Conservation (phyloP, 92 coral and sea anemone species). For the Epizoanthus ramosus region DNA sequence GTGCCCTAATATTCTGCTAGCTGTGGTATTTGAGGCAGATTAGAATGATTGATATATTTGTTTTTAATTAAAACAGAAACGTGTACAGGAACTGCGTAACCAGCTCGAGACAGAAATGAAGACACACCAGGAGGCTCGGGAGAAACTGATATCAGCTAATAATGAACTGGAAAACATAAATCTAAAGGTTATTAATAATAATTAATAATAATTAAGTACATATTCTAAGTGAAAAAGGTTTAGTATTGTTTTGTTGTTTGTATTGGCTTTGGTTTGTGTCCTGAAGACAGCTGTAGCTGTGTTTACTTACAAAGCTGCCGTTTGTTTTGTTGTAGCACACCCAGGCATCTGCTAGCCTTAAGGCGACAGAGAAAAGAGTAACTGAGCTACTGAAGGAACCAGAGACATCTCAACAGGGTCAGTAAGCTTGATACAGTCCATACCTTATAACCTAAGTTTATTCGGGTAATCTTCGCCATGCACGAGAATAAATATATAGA, state of each 20-base stretch:
- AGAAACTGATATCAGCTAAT: constrained; percentile 62
- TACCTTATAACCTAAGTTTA: no score
- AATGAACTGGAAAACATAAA: constrained; percentile 69
- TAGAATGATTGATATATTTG: no score
- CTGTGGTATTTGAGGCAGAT: background rate
- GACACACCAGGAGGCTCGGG: constrained; percentile 73
- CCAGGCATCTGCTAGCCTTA: constrained; percentile 82
- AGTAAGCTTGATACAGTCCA: background rate
- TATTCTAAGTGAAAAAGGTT: background rate
- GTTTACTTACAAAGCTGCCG: background rate
- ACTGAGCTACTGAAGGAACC: constrained; percentile 77
- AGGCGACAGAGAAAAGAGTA: constrained; percentile 90
- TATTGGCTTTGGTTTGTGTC: background rate
- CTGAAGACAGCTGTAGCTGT: background rate
- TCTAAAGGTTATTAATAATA: constrained; percentile 57
- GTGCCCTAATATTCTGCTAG: no score
- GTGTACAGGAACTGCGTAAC: constrained; percentile 78
- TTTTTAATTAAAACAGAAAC: constrained; percentile 59
- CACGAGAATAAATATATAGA: no score
- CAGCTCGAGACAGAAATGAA: constrained; percentile 76
- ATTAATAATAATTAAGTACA: background rate
- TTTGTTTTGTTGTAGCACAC: constrained; percentile 55
- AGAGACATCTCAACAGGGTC: constrained; percentile 59
- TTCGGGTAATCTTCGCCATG: no score
- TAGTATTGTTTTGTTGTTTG: background rate